A percentile compares a stretch with the other conserved stretches of the same genome.
Conservation (phyloP, 30 jellyfish, hydroid and myxozoan genomes). For the Sanderia malayensis region DNA sequence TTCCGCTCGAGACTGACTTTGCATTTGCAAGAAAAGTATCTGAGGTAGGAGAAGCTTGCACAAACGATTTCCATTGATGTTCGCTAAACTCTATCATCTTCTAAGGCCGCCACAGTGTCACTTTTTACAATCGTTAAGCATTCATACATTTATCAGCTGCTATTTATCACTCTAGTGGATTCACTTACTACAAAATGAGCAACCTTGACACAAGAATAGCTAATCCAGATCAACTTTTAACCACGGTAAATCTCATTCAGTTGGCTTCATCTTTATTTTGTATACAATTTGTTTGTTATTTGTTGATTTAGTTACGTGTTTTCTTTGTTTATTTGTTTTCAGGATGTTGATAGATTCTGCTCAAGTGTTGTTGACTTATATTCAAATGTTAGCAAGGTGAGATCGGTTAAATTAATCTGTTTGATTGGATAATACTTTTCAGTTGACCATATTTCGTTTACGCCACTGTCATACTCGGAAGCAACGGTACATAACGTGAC, state of each 20-base stretch:
- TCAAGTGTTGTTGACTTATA: constrained; percentile 85
- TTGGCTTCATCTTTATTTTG: too few relatives aligned
- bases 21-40: constrained; percentile 80
- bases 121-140: too few relatives aligned
- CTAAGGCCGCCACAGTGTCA: too few relatives aligned
- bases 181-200: constrained; percentile 95
- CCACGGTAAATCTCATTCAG: constrained; percentile 92
- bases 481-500: too few relatives aligned
- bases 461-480: too few relatives aligned
- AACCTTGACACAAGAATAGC: constrained; percentile 89
- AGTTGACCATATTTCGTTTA: too few relatives aligned
- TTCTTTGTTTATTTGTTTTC: constrained; percentile 4
- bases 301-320: too few relatives aligned
- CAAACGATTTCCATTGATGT: too few relatives aligned
- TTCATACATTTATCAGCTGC: neutral
- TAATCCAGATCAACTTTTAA: constrained; percentile 90
- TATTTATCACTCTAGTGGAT: constrained; percentile 56
- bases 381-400: constrained; percentile 91
- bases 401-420: too few relatives aligned
- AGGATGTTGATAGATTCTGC: constrained; percentile 94
- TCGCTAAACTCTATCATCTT: too few relatives aligned
- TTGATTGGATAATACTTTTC: too few relatives aligned
- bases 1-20: constrained; percentile 84
- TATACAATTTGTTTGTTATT: too few relatives aligned
- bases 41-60: constrained; percentile 68